phyloP scores from a whole-genome alignment of 2,888 invertebrate genomes.

The Eristalis tenax region DNA sequence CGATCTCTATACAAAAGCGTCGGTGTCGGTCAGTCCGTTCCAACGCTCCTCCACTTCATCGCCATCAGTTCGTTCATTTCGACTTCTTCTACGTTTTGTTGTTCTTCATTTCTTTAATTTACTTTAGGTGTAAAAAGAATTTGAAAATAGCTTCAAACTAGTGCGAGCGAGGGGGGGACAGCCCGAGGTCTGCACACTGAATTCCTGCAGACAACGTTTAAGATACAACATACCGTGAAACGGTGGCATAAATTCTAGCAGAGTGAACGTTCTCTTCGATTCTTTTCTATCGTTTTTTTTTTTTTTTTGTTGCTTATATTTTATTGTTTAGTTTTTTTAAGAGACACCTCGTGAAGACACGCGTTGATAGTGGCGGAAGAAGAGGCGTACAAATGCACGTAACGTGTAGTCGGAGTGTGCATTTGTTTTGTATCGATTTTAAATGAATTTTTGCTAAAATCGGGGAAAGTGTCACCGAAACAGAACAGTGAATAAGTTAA shows the following conservation, averaged over 20 bases:
- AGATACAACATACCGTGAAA: slow-evolving; percentile 28
- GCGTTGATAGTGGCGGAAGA: slow-evolving; percentile 9
- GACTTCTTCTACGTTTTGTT: neutral
- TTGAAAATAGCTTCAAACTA: slow-evolving; percentile 55
- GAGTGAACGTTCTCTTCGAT: neutral
- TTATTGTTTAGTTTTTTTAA: neutral
- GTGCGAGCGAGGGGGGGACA: neutral
- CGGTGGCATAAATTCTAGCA: slow-evolving; percentile 28
- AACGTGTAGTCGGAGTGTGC: neutral
- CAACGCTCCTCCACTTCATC: slow-evolving; percentile 30
- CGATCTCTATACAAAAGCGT: slow-evolving; percentile 42
- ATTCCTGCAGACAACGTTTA: slow-evolving; percentile 31
- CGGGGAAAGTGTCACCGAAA: slow-evolving; percentile 30
- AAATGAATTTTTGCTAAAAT: slow-evolving; percentile 31
- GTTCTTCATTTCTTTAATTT: slow-evolving; percentile 37
- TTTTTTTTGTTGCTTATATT: slow-evolving; percentile 1
- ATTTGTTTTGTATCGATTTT: slow-evolving; percentile 6
- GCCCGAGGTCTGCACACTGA: neutral
- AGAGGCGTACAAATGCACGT: neutral
- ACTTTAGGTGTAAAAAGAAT: slow-evolving; percentile 48
- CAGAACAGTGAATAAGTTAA: slow-evolving; percentile 1
- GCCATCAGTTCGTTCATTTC: neutral
- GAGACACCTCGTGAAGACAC: slow-evolving; percentile 31
- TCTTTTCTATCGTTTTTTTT: slow-evolving; percentile 2
- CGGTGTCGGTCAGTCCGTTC: slow-evolving; percentile 22